Conservation (phyloP, 2,113 vertebrate genomes). For the Callionymus lyra region DNA sequence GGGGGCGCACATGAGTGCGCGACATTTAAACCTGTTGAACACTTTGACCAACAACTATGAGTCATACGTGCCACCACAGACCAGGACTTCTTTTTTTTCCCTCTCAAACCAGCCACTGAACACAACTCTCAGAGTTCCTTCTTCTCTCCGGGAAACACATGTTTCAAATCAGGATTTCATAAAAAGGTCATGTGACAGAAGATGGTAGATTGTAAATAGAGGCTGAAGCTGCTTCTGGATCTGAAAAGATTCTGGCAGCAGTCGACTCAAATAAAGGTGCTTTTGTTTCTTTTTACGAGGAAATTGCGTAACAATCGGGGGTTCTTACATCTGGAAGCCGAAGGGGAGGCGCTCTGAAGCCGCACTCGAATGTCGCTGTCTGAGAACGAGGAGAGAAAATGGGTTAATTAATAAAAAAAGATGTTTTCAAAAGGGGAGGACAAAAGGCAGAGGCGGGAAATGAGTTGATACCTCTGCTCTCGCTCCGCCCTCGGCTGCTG, state of each 20-base stretch:
- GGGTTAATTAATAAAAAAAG: conserved; percentile 25
- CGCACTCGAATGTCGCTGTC: conserved; percentile 94
- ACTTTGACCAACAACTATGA: conserved; percentile 22
- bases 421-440: no score
- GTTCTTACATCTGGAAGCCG: conserved; percentile 86
- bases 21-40: background rate
- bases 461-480: conserved; percentile 79
- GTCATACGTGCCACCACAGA: conserved; percentile 43
- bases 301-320: conserved; percentile 23
- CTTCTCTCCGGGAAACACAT: conserved; percentile 25
- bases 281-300: conserved; percentile 31
- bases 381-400: conserved; percentile 51
- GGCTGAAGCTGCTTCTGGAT: no score
- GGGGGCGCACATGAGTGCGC: conserved; percentile 27
- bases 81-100: conserved; percentile 10
- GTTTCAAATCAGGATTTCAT: conserved; percentile 24
- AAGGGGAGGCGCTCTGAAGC: conserved; percentile 90
- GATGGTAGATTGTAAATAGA: no score
- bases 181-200: conserved; percentile 16
- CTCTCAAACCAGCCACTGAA: conserved; percentile 10
- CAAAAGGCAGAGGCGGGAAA: conserved; percentile 15
- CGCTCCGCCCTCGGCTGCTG: conserved; percentile 80
- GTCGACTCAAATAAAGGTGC: conserved; percentile 10
- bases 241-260: no score
- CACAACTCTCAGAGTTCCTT: background rate